These are phyloP conservation scores for Carduelis carduelis DNA, from an alignment of 2,797 vertebrate genomes.

Conservation along the genomic window DNA sequence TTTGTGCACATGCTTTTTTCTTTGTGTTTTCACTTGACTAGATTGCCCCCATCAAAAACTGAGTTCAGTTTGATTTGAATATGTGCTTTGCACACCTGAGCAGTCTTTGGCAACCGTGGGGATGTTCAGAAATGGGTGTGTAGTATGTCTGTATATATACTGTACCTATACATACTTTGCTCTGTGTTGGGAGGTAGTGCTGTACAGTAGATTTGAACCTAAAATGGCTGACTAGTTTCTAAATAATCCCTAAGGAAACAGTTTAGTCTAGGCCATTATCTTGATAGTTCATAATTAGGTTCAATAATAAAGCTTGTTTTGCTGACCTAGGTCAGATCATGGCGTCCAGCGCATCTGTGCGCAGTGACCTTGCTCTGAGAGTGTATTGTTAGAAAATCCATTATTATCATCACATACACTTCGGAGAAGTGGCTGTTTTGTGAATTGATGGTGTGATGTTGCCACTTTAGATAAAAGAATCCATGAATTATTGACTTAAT, in stretches of 20 bases:
- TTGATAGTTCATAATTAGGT: conserved; percentile 83
- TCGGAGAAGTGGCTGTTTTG: conserved; percentile 82
- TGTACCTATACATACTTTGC: not conserved
- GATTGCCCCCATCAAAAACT: not conserved
- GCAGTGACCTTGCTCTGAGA: conserved; percentile 79
- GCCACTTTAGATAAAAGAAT: conserved; percentile 86
- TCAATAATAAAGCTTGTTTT: conserved; percentile 81
- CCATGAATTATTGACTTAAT: conserved; percentile 98
- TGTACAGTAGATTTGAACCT: conserved; percentile 66
- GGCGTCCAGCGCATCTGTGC: conserved; percentile 74
- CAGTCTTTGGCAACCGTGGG: not conserved
- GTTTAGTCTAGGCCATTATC: conserved; percentile 80
- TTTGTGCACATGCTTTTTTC: not conserved
- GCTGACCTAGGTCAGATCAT: conserved; percentile 78
- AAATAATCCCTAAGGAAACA: conserved; percentile 79
- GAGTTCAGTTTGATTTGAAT: not conserved
- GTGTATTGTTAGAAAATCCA: conserved; percentile 84
- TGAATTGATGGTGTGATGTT: conserved; percentile 87
- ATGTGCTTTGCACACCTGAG: too few relatives aligned
- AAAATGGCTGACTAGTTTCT: conserved; percentile 74
- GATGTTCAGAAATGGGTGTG: not conserved
- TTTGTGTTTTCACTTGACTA: not conserved
- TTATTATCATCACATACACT: conserved; percentile 85
- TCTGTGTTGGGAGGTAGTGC: not conserved
- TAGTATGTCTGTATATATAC: accelerated